These are phyloP conservation scores for Smittia sp. DNA, from an alignment of 2,888 invertebrate species.

Conservation along the genomic window DNA sequence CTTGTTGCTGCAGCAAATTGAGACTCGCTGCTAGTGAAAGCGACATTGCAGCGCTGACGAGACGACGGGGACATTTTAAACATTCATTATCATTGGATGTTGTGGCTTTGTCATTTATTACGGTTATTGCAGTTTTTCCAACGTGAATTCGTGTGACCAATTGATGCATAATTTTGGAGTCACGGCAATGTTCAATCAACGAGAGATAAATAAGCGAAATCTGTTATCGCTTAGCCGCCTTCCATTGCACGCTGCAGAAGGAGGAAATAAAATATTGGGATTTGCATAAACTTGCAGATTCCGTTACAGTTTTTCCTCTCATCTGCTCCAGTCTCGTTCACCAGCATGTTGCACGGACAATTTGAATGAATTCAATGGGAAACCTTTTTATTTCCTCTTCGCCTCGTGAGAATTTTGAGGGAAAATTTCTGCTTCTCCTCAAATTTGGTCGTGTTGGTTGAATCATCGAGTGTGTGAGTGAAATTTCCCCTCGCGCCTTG, in stretches of 20 bases:
- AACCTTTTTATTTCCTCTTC: not conserved
- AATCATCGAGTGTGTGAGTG: not conserved
- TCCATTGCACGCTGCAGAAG: too few species aligned
- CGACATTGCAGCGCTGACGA: not conserved
- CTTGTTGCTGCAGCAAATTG: not conserved
- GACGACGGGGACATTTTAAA: not conserved
- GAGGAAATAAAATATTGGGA: not conserved
- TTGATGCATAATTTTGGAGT: not conserved
- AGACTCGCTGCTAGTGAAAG: not conserved
- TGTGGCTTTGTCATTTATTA: constrained; percentile 32
- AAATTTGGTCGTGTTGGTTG: not conserved
- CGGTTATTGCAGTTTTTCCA: constrained; percentile 25
- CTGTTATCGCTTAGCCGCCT: too few species aligned
- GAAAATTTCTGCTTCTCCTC: not conserved
- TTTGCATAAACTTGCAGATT: constrained; percentile 1
- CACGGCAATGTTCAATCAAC: not conserved
- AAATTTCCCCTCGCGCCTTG: not conserved
- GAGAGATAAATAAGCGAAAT: too few species aligned
- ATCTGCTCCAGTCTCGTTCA: not conserved
- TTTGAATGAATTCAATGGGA: not conserved
- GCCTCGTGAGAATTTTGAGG: not conserved
- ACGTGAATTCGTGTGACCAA: not conserved
- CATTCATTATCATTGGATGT: constrained; percentile 25
- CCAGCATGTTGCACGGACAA: constrained; percentile 10
- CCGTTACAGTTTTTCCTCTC: not conserved